Evolutionary conservation across 2,888 invertebrate genomes (phyloP).

Genomic region (Plutella xylostella): DNA sequence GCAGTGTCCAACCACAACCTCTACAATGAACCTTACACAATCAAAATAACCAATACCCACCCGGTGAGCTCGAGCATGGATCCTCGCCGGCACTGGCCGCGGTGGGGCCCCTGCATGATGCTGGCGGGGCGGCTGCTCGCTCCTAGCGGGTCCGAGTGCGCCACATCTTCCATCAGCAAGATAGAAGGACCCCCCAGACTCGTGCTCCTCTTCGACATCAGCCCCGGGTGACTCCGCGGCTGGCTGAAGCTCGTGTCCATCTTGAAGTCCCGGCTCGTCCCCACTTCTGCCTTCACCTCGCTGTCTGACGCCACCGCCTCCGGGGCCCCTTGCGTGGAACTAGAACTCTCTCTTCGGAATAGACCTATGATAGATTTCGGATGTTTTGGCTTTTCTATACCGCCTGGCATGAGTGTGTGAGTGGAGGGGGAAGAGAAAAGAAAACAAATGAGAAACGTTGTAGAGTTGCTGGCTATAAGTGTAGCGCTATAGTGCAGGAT

Average conservation of each 20-base stretch:
- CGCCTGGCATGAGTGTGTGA: slow-evolving; percentile 64
- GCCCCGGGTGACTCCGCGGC: slow-evolving; percentile 45
- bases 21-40: no score
- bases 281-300: slow-evolving; percentile 50
- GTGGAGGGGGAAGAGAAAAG: slow-evolving; percentile 33
- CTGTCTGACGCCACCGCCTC: slow-evolving; percentile 70
- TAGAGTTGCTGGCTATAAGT: no score
- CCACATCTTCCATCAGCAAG: slow-evolving; percentile 72
- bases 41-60: no score
- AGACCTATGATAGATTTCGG: slow-evolving; percentile 90
- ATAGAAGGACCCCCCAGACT: slow-evolving; percentile 65
- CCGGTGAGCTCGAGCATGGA: slow-evolving; percentile 87
- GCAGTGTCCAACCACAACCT: no score
- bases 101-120: slow-evolving; percentile 69
- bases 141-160: slow-evolving; percentile 72
- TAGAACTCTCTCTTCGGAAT: slow-evolving; percentile 85
- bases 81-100: slow-evolving; percentile 78
- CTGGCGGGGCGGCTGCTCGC: slow-evolving; percentile 72
- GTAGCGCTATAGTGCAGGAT: no score
- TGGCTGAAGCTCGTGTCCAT: slow-evolving; percentile 31
- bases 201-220: slow-evolving; percentile 55
- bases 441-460: slow-evolving; percentile 33
- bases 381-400: slow-evolving; percentile 87
- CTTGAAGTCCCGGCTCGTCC: slow-evolving; percentile 49
- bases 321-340: slow-evolving; percentile 73